These are phyloP conservation scores for Smittia sp. DNA, from an alignment of 2,888 invertebrate species.

Conservation along the genomic window DNA sequence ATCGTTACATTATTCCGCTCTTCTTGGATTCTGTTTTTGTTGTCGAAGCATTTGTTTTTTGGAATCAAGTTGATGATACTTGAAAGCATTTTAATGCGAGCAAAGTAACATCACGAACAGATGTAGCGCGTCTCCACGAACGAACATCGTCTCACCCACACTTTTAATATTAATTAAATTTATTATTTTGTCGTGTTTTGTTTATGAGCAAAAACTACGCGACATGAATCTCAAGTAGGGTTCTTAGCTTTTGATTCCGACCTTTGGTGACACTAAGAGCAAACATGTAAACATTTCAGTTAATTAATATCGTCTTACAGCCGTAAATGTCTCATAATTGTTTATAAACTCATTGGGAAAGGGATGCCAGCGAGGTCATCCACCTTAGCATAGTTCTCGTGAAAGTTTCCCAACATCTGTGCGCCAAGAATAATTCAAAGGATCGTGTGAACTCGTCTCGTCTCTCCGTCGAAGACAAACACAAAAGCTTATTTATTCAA, in stretches of 20 bases:
- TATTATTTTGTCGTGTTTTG: neutral
- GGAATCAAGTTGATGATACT: constrained; percentile 31
- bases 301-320: constrained; percentile 1
- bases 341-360: neutral
- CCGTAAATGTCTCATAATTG: neutral
- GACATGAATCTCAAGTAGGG: neutral
- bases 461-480: neutral
- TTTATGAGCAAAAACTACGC: neutral
- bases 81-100: constrained; percentile 26
- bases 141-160: constrained; percentile 24
- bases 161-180: constrained; percentile 3
- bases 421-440: constrained; percentile 1
- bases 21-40: neutral
- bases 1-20: constrained; percentile 19
- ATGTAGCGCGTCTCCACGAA: constrained; percentile 16
- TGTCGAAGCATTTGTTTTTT: constrained; percentile 23
- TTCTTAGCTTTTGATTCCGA: neutral
- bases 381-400: neutral
- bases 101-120: constrained; percentile 35
- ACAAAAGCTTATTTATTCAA: constrained; percentile 27
- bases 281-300: constrained; percentile 1
- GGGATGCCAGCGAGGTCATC: neutral
- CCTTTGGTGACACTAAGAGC: constrained; percentile 3
- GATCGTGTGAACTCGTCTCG: constrained; percentile 11
- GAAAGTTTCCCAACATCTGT: constrained; percentile 14